These are phyloP conservation scores for Uloborus plumipes DNA, from an alignment of 2,888 invertebrate genomes.

Conservation along the genomic window DNA sequence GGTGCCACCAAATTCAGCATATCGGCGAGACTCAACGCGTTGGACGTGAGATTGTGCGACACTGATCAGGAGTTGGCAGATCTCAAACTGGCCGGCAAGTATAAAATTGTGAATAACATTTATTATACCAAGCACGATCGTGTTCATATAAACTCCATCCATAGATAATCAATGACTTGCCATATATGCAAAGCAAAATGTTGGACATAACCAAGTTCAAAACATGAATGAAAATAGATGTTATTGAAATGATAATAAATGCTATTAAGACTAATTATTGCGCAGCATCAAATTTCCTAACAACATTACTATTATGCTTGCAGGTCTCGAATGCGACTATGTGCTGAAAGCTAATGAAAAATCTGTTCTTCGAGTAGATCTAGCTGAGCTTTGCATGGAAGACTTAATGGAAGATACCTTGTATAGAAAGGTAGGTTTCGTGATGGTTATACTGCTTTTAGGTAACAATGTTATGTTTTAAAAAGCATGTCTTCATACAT, in stretches of 20 bases:
- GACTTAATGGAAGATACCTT: conserved; percentile 82
- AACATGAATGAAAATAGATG: no score
- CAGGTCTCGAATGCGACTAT: conserved; percentile 81
- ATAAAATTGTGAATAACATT: no score
- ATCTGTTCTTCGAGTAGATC: conserved; percentile 80
- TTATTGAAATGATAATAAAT: no score
- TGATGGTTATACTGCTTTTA: neutral
- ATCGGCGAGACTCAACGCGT: conserved; percentile 78
- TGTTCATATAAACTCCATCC: conserved; percentile 36
- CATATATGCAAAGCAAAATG: no score
- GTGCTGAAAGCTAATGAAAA: conserved; percentile 83
- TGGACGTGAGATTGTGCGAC: conserved; percentile 79
- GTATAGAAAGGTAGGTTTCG: conserved; percentile 78
- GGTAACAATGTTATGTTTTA: neutral
- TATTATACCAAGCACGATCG: neutral
- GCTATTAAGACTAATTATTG: no score
- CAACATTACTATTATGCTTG: no score
- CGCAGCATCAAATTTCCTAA: no score
- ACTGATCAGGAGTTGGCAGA: conserved; percentile 80
- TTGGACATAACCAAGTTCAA: no score
- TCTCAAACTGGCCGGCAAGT: conserved; percentile 75
- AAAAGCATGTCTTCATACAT: neutral
- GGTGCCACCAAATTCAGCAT: conserved; percentile 83
- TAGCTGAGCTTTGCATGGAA: conserved; percentile 79
- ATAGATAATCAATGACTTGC: no score